Evolutionary conservation across 64 coral and sea anemone species (phyloP), one percentile per base, ranked within the genome.

Genomic region (Astreopora myriophthalma): DNA sequence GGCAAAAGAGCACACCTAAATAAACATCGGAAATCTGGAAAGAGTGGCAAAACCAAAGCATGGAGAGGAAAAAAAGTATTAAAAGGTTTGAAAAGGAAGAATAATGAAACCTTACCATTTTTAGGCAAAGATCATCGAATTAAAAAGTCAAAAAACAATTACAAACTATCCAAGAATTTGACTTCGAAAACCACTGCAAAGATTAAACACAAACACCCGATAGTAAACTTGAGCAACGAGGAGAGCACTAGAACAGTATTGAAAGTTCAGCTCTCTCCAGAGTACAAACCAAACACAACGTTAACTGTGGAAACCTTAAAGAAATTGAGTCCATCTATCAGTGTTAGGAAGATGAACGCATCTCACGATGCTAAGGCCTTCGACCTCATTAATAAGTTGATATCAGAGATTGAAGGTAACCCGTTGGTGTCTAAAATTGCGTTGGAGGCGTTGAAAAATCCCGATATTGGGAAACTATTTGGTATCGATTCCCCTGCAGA

Each of bases 381-480:
- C 5, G 32, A 61, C 23, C 79, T 83, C 9, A 83, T 83, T 17
- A 38, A 57, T 38, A 32, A 83, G 57, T 65, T 83, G 20, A 65
- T 83, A 16, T 24, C 32, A 23, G 79, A 85, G 34, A 75, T 85
- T 34, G 69, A 82, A 34, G 85, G 28, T 44, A 84, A 73, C 68
- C 71, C 60, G 48, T 20, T 91, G 6, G 90, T 72, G 34, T 30
- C 79, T 5, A 92, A 77, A 61, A 92, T 85, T 75, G 90, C 79
- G 2, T 4, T 75, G 16, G 39, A 92, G 29, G 90, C 90, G 11
- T 31, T 92, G 19, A 86, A 57, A 60, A 85, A 77, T 63, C 90
- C 90, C 34, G 34, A 34, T 24, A 58, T 92, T 27, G 69, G 52
- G 25, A 77, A 58, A 76, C 7, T 89, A 29, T 42, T 89, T 74